Conservation (phyloP, 2,888 invertebrate species). For the Melieria crassipennis region DNA sequence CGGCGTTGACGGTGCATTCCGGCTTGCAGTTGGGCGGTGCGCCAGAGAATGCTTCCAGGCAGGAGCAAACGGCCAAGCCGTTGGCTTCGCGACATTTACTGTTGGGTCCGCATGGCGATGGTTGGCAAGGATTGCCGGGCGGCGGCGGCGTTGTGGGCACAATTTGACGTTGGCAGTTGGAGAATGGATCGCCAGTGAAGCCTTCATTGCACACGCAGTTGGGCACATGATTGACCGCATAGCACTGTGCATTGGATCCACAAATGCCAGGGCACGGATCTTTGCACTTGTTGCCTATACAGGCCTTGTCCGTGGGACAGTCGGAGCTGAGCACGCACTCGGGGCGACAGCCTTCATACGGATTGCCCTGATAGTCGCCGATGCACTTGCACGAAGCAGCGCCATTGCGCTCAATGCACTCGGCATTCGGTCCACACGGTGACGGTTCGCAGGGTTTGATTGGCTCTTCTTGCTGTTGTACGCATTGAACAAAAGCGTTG, state of each 20-base stretch:
- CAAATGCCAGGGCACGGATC: slow-evolving; percentile 90
- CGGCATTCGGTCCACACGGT: slow-evolving; percentile 87
- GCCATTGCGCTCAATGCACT: slow-evolving; percentile 78
- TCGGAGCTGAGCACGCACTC: slow-evolving; percentile 89
- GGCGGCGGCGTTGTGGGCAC: slow-evolving; percentile 50
- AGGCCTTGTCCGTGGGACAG: slow-evolving; percentile 84
- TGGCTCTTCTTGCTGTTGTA: slow-evolving; percentile 68
- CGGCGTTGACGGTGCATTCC: slow-evolving; percentile 84
- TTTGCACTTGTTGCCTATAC: slow-evolving; percentile 82
- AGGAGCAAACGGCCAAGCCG: slow-evolving; percentile 80
- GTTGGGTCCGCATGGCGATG: slow-evolving; percentile 84
- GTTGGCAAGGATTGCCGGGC: slow-evolving; percentile 72
- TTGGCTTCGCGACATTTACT: slow-evolving; percentile 80
- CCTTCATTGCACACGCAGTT: slow-evolving; percentile 81
- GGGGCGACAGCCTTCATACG: slow-evolving; percentile 86
- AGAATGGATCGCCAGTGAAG: slow-evolving; percentile 80
- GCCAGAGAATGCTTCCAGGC: slow-evolving; percentile 77
- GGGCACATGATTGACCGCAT: slow-evolving; percentile 87
- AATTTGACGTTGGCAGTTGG: slow-evolving; percentile 65
- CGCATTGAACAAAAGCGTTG: slow-evolving; percentile 84
- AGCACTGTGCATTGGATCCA: slow-evolving; percentile 83
- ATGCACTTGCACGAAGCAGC: slow-evolving; percentile 84
- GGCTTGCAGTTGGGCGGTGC: slow-evolving; percentile 83
- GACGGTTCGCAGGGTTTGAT: slow-evolving; percentile 84
- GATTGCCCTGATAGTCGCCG: slow-evolving; percentile 84